Percentiles rank a stretch among this genome's conserved stretches.
Conservation (phyloP, 1,140 invertebrate genomes). For the Hetaerina americana region DNA sequence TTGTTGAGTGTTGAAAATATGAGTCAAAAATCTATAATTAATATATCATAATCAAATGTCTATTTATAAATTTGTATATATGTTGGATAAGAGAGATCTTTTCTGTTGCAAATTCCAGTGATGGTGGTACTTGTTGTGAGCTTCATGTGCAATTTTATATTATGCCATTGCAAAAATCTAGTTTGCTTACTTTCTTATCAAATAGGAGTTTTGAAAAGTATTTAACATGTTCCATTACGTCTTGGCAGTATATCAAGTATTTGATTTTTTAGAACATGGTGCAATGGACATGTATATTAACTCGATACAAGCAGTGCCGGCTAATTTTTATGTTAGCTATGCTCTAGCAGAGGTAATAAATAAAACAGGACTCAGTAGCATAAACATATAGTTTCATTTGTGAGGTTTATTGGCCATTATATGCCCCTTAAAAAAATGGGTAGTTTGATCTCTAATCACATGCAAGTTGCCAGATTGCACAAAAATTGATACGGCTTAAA, state of each 20-base stretch:
- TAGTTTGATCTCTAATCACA: too few species aligned
- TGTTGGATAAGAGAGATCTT: neutral
- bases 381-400: too few species aligned
- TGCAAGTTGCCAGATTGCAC: too few species aligned
- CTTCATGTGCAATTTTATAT: neutral
- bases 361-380: too few species aligned
- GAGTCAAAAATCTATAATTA: neutral
- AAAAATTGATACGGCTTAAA: too few species aligned
- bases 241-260: neutral
- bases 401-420: too few species aligned
- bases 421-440: too few species aligned
- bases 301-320: too few species aligned
- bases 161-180: neutral
- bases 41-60: neutral
- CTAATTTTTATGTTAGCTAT: too few species aligned
- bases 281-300: too few species aligned
- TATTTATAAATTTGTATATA: slow-evolving; percentile 1
- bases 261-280: neutral
- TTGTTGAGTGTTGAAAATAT: neutral
- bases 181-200: neutral
- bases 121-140: neutral
- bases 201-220: neutral
- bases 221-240: neutral
- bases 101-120: neutral
- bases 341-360: too few species aligned